These are phyloP conservation scores for Myopa testacea DNA, from an alignment of 2,888 invertebrate genomes.

Conservation along the genomic window DNA sequence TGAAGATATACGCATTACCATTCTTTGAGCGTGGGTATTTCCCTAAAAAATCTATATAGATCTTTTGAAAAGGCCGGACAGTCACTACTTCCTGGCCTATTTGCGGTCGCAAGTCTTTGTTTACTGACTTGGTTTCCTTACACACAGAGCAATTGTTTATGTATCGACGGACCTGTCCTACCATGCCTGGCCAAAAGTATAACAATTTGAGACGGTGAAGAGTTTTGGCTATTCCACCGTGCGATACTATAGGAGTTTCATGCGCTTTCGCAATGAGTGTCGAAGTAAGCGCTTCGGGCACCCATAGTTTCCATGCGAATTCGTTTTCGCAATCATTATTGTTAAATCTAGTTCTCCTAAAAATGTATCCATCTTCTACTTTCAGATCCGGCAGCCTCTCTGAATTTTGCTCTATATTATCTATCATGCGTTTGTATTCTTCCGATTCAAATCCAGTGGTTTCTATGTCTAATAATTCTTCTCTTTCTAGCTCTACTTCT, in stretches of 20 bases:
- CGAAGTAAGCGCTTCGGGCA: constrained; percentile 18
- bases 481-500: neutral
- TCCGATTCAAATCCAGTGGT: neutral
- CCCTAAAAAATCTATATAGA: constrained; percentile 41
- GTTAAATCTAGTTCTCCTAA: neutral
- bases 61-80: constrained; percentile 16
- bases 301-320: constrained; percentile 34
- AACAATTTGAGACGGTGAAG: neutral
- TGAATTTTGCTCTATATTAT: neutral
- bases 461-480: neutral
- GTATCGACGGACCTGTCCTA: neutral
- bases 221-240: constrained; percentile 33
- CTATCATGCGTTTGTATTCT: neutral
- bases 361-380: constrained; percentile 20
- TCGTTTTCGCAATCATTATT: neutral
- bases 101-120: too few relatives aligned
- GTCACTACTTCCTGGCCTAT: too few relatives aligned
- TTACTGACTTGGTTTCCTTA: too few relatives aligned
- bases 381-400: constrained; percentile 14
- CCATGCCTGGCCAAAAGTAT: neutral
- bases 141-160: too few relatives aligned
- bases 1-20: neutral
- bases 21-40: neutral
- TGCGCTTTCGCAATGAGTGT: constrained; percentile 26
- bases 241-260: neutral